These are phyloP conservation scores for Pygmarrhopalites habei DNA, from an alignment of 1,140 invertebrate species.

Conservation along the genomic window DNA sequence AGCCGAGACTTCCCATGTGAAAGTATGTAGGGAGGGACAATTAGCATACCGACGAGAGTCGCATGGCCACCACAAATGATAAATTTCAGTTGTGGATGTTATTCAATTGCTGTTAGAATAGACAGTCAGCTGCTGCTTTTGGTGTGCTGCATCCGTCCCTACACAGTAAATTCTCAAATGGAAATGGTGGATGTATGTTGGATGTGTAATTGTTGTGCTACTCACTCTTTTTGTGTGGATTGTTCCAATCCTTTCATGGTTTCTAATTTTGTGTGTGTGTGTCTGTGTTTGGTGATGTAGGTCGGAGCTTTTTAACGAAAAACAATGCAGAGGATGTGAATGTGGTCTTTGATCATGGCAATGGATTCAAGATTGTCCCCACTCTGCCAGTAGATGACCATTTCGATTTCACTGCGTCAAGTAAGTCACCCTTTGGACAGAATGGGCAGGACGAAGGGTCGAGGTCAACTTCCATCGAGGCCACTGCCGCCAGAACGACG, in stretches of 20 bases:
- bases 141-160: no score
- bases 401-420: slow-evolving; percentile 7
- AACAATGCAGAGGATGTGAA: slow-evolving; percentile 21
- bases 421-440: background rate
- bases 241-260: background rate
- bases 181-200: no score
- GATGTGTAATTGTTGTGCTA: no score
- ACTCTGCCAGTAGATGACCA: background rate
- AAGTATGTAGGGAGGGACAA: no score
- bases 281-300: slow-evolving; percentile 9
- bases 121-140: no score
- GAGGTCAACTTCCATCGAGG: background rate
- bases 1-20: no score
- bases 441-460: background rate
- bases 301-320: slow-evolving; percentile 28
- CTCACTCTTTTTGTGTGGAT: no score
- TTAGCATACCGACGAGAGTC: no score
- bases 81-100: no score
- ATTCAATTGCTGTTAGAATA: no score
- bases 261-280: background rate
- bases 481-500: background rate
- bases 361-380: slow-evolving; percentile 2
- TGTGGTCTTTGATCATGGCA: slow-evolving; percentile 8
- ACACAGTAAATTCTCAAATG: no score
- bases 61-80: no score